Evolutionary conservation across 2,888 invertebrate species (phyloP), one percentile per base, ranked within the genome.

Genomic region (Physocephala rufipes): DNA sequence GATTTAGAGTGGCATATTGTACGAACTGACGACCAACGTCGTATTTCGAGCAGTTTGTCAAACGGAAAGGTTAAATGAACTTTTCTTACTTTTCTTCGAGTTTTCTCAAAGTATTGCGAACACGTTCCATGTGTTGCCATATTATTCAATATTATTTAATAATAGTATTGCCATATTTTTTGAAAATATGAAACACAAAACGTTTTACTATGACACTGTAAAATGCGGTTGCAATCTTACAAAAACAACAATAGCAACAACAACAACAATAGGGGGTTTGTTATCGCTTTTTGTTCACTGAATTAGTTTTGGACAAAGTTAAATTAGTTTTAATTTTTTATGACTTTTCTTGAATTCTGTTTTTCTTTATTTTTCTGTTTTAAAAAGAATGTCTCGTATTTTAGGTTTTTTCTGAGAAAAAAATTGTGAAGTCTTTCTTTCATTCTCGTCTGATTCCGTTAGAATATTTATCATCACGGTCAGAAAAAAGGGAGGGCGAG

Each of bases 291-390:
- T 58, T 26, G 58, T 21, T 24, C 28, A 16, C 15, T 53, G 45
- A 28, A 15, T 15, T 26, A 9, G 24, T 49, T 24, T 19, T 59
- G 67, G 59, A 59, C 61, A 67, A 67, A 67, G 59, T 67, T 67
- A 47, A 67, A 67, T 59, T 70, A 28, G 64, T 45, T 64, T 70
- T 28, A 70, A 64, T 64, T 64, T 70, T 64, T 70, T 53, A 63
- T 64, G 45, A 64, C 55, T 70, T 64, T 64, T 55, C 16, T n/a
- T 53, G 53, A 53, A 21, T 53, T 15, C 12, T 12, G 21, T n/a
- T 53, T 53, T 51, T 49, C 51, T 30, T 28, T 1, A 58, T 15
- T 66, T 28, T 53, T 66, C 53, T 26, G 24, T 21, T 24, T 53
- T 53, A 9, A 21, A 53, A 53, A 53, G n/a, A n/a, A n/a, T n/a